Evolutionary conservation across 2,113 vertebrate genomes (phyloP), one percentile per base, ranked within the genome.

Genomic region (Anoplopoma fimbria): DNA sequence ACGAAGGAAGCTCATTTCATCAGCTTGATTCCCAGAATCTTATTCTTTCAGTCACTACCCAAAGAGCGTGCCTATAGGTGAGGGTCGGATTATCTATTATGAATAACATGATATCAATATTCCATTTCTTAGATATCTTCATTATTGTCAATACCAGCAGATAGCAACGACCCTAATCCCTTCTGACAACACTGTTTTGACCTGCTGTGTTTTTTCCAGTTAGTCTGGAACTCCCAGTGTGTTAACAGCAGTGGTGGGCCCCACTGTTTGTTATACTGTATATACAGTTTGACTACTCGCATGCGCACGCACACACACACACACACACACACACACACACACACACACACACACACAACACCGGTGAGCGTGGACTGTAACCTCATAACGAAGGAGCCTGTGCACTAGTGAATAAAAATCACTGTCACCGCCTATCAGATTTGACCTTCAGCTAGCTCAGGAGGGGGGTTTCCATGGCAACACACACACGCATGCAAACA

Each of bases 361-460:
- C 12, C 33, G 8, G 7, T 69, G 34, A 23, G 31, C 9, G 63
- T 29, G 31, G 58, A 42, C 65, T n/a, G 17, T 36, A 69, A 69
- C 63, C 34, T 63, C 53, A 61, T 55, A 31, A 60, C 77, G 23
- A 33, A 25, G 23, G 29, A 63, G 31, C 23, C n/a, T 55, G 13
- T 47, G 6, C 23, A 40, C 23, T 51, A 58, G 25, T 49, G 29
- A 80, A 61, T 77, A 51, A 58, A 79, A 34, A 82, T 82, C 31
- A 27, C 57, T 71, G 47, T 83, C 74, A 15, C 40, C 53, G 27
- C 49, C 75, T 29, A 27, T 81, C 75, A 77, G 34, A 34, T 40
- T 61, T 87, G 82, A 88, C 88, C 77, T 81, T 90, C 74, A 82
- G n/a, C 34, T 14, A n/a, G 17, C 27, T 53, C 69, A 10, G 49